Conservation (phyloP, 2,113 vertebrate genomes). For the Galeopterus variegatus region DNA sequence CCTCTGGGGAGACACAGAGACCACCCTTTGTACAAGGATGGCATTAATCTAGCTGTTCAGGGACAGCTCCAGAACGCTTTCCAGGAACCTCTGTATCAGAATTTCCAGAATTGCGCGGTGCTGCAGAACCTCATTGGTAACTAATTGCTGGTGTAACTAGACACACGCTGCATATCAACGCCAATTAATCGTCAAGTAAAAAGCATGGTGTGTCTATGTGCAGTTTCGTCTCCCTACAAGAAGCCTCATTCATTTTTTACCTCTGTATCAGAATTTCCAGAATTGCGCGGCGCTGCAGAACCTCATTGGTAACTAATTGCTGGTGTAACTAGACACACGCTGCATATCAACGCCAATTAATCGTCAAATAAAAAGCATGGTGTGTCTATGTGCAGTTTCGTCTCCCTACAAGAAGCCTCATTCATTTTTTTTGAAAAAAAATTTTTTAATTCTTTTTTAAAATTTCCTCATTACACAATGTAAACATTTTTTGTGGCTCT, state of each 20-base stretch:
- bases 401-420: background rate
- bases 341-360: accelerated
- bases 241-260: accelerated
- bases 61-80: accelerated
- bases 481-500: too few relatives aligned
- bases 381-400: accelerated
- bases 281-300: accelerated
- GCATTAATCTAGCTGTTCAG: accelerated
- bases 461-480: too few relatives aligned
- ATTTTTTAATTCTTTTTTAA: too few relatives aligned
- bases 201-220: accelerated
- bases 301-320: background rate
- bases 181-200: background rate
- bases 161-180: accelerated
- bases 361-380: accelerated
- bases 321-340: accelerated
- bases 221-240: background rate
- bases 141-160: background rate
- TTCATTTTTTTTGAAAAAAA: too few relatives aligned
- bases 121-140: background rate
- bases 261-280: accelerated
- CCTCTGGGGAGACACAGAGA: background rate
- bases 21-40: accelerated
- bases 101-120: accelerated
- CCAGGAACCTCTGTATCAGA: accelerated